phyloP scores from a whole-genome alignment of 2,888 invertebrate genomes.

The Sturmia bella region DNA sequence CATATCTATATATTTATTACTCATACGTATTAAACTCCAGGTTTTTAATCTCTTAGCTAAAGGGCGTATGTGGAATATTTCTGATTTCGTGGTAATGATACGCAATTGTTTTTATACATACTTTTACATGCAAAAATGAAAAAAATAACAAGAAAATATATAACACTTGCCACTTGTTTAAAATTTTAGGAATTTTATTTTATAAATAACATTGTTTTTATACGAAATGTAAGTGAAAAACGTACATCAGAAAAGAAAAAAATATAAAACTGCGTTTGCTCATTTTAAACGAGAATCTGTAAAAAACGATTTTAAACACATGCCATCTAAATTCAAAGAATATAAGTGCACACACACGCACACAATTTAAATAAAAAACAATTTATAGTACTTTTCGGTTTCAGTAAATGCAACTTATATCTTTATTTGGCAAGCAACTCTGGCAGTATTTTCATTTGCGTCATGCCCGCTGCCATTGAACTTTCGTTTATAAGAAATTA shows the following conservation, averaged over 20 bases:
- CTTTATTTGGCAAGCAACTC: too few relatives aligned
- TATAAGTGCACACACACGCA: too few relatives aligned
- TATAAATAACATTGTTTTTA: slow-evolving; percentile 50
- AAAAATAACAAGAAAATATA: background rate
- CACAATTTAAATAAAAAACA: background rate
- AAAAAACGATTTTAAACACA: slow-evolving; percentile 45
- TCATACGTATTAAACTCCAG: slow-evolving; percentile 4
- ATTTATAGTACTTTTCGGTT: background rate
- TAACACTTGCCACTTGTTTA: slow-evolving; percentile 35
- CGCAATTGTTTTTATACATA: slow-evolving; percentile 14
- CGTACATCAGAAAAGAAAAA: too few relatives aligned
- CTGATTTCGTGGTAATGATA: slow-evolving; percentile 7
- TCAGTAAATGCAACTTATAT: slow-evolving; percentile 2
- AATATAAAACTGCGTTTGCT: too few relatives aligned
- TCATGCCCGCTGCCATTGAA: too few relatives aligned
- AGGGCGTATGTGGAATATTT: slow-evolving; percentile 41
- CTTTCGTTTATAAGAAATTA: too few relatives aligned
- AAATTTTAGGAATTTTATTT: slow-evolving; percentile 48
- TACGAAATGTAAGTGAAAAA: too few relatives aligned
- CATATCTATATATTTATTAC: slow-evolving; percentile 24
- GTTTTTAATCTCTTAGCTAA: slow-evolving; percentile 7
- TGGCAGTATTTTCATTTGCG: too few relatives aligned
- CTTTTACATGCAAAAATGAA: background rate
- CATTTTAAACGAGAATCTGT: background rate
- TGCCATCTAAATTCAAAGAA: slow-evolving; percentile 37